Evolutionary conservation across 2,797 vertebrate genomes (phyloP).

Genomic region (Clarias platycephalus): DNA sequence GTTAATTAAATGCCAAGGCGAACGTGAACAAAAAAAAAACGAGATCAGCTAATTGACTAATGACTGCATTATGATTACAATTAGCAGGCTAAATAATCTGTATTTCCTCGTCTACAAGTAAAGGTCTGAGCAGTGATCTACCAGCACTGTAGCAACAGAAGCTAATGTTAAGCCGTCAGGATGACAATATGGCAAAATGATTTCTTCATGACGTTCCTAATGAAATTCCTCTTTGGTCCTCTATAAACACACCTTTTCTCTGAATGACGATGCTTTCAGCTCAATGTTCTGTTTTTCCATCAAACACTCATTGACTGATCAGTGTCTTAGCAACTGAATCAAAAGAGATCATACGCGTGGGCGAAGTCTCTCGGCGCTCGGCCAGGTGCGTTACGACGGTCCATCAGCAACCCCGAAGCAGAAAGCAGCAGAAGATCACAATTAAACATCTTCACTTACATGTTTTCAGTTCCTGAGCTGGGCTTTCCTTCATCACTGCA

Average conservation of each 20-base stretch:
- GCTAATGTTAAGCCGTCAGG: not conserved
- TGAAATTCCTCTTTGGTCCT: not conserved
- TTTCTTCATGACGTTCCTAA: not conserved
- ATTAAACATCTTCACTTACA: constrained; percentile 30
- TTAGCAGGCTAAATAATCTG: not conserved
- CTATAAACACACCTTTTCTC: not conserved
- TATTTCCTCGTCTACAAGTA: no score
- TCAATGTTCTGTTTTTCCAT: not conserved
- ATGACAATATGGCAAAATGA: not conserved
- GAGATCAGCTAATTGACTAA: not conserved
- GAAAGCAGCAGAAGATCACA: not conserved
- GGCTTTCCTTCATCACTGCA: constrained; percentile 24
- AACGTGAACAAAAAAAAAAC: not conserved
- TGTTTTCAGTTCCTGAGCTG: not conserved
- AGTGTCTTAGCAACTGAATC: constrained; percentile 14
- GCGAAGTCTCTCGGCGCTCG: not conserved
- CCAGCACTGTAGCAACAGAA: not conserved
- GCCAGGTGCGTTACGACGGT: constrained; percentile 15
- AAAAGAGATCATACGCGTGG: not conserved
- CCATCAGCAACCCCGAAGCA: constrained; percentile 32
- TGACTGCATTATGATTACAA: not conserved
- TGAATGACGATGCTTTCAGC: not conserved
- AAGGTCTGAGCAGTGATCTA: no score
- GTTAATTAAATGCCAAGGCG: not conserved
- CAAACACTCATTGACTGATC: constrained; percentile 3